Evolutionary conservation across 2,888 invertebrate genomes (phyloP).

Genomic region (Platerodrilus igneus): DNA sequence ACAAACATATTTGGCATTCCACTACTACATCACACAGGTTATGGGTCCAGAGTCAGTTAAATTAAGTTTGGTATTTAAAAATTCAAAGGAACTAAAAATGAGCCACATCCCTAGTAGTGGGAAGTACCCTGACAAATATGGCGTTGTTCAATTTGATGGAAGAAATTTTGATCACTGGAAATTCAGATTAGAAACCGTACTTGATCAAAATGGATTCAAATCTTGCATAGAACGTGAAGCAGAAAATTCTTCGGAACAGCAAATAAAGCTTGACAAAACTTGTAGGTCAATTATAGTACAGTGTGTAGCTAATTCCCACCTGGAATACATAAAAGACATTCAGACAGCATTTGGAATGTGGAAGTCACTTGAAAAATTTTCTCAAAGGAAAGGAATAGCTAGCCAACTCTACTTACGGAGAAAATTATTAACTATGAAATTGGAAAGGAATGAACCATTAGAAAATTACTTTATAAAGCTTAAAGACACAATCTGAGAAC

Average conservation of each 20-base stretch:
- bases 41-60: neutral
- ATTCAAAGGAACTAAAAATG: neutral
- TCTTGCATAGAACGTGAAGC: constrained; percentile 18
- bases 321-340: constrained; percentile 31
- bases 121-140: constrained; percentile 10
- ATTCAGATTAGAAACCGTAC: constrained; percentile 22
- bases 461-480: constrained; percentile 28
- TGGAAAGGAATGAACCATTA: constrained; percentile 18
- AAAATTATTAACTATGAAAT: constrained; percentile 29
- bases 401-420: constrained; percentile 29
- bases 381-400: constrained; percentile 30
- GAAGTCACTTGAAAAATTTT: constrained; percentile 27
- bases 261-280: constrained; percentile 20
- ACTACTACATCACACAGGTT: too few relatives aligned
- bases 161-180: constrained; percentile 23
- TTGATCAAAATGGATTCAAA: constrained; percentile 21
- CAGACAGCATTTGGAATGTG: constrained; percentile 30
- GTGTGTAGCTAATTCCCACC: constrained; percentile 29
- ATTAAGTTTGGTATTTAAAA: neutral
- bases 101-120: neutral
- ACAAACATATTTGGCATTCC: too few relatives aligned
- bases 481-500: constrained; percentile 26
- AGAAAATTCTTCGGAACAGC: constrained; percentile 9
- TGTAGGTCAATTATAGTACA: constrained; percentile 31
- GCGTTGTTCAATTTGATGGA: constrained; percentile 25